A percentile compares a stretch with the other conserved stretches of the same genome.
These are phyloP conservation scores for Synergus laeviventris DNA, from an alignment of 2,888 invertebrate species.

Conservation along the genomic window DNA sequence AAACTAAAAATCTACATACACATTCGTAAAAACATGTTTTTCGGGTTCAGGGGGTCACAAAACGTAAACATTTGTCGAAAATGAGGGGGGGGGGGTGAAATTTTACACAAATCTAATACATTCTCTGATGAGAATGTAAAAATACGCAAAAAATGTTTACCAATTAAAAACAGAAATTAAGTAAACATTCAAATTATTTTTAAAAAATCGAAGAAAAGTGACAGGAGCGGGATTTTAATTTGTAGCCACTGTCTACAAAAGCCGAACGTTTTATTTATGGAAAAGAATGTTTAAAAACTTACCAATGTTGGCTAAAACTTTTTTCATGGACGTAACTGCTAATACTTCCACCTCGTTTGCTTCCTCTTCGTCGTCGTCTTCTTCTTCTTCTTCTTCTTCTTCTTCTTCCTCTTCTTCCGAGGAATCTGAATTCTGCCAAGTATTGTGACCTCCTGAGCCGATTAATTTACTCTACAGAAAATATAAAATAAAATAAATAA, in stretches of 20 bases:
- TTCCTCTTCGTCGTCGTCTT: slow-evolving; percentile 49
- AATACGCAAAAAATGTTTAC: not conserved
- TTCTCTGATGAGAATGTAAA: no score
- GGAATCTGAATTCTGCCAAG: slow-evolving; percentile 65
- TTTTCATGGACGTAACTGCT: slow-evolving; percentile 62
- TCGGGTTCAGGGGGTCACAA: no score
- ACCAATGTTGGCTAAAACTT: slow-evolving; percentile 69
- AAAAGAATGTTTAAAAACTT: slow-evolving; percentile 40
- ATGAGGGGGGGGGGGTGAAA: no score
- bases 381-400: slow-evolving; percentile 60
- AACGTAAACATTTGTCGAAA: no score
- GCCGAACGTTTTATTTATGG: not conserved
- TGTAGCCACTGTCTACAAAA: no score
- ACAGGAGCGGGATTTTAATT: no score
- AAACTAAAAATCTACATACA: no score
- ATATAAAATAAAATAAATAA: slow-evolving; percentile 29
- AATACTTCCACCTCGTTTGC: slow-evolving; percentile 67
- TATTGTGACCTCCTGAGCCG: slow-evolving; percentile 69
- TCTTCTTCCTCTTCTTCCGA: slow-evolving; percentile 63
- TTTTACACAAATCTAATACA: no score
- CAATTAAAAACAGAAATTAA: no score
- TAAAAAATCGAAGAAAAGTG: no score
- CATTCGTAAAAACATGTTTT: no score
- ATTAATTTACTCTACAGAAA: slow-evolving; percentile 64
- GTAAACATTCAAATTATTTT: no score